These are phyloP conservation scores for Cynaeus angustus DNA, from an alignment of 2,888 invertebrate genomes.

Conservation along the genomic window DNA sequence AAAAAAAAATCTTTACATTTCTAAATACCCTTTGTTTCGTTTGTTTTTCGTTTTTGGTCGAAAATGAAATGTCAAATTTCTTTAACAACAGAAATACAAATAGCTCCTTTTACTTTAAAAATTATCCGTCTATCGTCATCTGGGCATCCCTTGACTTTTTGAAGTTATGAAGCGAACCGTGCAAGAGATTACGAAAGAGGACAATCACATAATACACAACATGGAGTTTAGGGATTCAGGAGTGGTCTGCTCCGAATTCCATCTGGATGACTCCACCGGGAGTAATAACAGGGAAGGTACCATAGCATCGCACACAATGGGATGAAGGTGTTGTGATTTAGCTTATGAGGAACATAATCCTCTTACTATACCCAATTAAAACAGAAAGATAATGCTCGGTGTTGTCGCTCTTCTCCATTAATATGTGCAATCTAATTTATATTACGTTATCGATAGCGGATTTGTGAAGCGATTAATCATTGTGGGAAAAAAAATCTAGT, in stretches of 20 bases:
- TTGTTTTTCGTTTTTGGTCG: neutral
- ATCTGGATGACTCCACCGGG: slow-evolving; percentile 45
- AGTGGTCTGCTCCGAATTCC: slow-evolving; percentile 38
- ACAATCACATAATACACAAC: slow-evolving; percentile 25
- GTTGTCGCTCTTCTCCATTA: slow-evolving; percentile 26
- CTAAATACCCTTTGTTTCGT: neutral
- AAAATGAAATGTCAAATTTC: neutral
- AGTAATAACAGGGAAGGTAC: slow-evolving; percentile 45
- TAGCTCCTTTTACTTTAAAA: neutral
- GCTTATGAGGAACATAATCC: slow-evolving; percentile 49
- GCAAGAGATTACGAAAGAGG: slow-evolving; percentile 34
- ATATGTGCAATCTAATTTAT: slow-evolving; percentile 18
- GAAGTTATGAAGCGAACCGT: slow-evolving; percentile 16
- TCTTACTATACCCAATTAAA: slow-evolving; percentile 52
- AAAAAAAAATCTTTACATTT: too few relatives aligned
- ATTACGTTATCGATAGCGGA: slow-evolving; percentile 20
- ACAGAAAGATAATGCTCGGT: slow-evolving; percentile 47
- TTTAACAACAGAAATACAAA: neutral
- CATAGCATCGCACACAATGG: slow-evolving; percentile 20
- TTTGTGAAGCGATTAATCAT: slow-evolving; percentile 28
- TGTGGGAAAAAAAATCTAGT: slow-evolving; percentile 1
- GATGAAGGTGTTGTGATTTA: slow-evolving; percentile 52
- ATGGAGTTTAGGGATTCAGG: slow-evolving; percentile 36
- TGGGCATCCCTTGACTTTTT: slow-evolving; percentile 3
- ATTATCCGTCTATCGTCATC: neutral